Base-by-base conservation (phyloP, 53 echinoderm and acorn worm genomes). In the Zoroaster sp. region DNA sequence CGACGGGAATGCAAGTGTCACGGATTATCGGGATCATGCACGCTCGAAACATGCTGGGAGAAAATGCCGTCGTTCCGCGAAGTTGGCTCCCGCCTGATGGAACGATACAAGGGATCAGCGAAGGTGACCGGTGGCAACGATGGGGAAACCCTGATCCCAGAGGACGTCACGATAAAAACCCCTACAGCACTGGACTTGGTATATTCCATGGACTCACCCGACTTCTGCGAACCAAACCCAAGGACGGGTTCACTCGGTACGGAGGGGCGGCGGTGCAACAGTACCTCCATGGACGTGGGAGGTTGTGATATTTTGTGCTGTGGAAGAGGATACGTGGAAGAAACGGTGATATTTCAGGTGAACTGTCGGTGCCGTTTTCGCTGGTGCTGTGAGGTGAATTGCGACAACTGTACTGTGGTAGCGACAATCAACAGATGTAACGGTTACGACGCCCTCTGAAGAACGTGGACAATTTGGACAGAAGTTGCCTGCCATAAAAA, bases 311-410 rank as follows among this genome's bases (percentile, higher is more conserved):
- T 97, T 72, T 63, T 97, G 90, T 97, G 98, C 54, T 95, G 98
- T 66, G 91, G 92, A 13, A 90, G 98, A 47, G 98, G 98, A 30
- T 88, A 92, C 83, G 83, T 72, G 31, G 91, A 95, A 40, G 91
- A 92, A 40, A 83, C 75, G 8, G 78, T 96, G 4, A 82, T 71
- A 13, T 79, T 72, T 87, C 79, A 88, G 11, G 95, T 95, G 41
- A 90, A 94, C 47, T 97, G 98, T 65, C 79, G 94, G 71, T 97
- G 95, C 65, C 71, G 98, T n/a, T 98, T 98, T 38, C 95, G 96
- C 44, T 98, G 98, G 98, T 98, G 98, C 44, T 98, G 98, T 91
- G 98, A 91, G 43, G 98, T 98, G 8, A 89, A 98, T 35, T 98
- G 98, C 51, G 98, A 98, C 40, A 96, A 93, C 41, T 98, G 98